Evolutionary conservation across 2,113 vertebrate genomes (phyloP).

Genomic region (Dendropsophus ebraccatus): DNA sequence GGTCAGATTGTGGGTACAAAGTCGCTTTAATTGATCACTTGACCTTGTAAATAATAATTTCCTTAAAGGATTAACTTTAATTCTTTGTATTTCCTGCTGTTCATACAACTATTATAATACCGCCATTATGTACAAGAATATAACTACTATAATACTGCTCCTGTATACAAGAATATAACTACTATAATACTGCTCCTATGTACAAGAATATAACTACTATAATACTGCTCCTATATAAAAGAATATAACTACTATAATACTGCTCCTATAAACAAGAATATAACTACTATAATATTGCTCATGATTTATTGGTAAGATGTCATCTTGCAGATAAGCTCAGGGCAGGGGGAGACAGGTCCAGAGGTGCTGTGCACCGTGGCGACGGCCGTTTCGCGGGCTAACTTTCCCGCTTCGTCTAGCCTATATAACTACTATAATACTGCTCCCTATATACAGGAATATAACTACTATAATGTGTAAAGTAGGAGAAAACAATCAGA

Average conservation of each 20-base stretch:
- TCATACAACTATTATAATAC: constrained; percentile 19
- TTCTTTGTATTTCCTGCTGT: too few relatives aligned
- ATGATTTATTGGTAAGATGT: too few relatives aligned
- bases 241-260: constrained; percentile 5
- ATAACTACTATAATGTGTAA: not conserved
- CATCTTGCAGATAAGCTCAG: too few relatives aligned
- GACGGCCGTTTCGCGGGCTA: too few relatives aligned
- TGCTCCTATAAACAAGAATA: not conserved
- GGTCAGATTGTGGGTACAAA: too few relatives aligned
- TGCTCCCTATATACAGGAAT: not conserved
- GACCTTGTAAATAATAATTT: too few relatives aligned
- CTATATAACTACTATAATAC: not conserved
- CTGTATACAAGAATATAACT: not conserved
- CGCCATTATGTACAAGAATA: constrained; percentile 10
- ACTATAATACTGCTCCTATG: not conserved
- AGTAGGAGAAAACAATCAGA: too few relatives aligned
- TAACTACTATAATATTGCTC: not conserved
- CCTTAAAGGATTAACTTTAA: too few relatives aligned
- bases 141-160: constrained; percentile 10
- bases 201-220: constrained; percentile 1
- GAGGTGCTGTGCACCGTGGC: too few relatives aligned
- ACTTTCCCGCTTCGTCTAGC: too few relatives aligned
- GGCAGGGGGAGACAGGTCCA: too few relatives aligned
- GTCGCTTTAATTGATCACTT: too few relatives aligned
- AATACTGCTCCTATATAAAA: not conserved